Conservation (phyloP, 2,888 invertebrate genomes). For the Seira ritae region DNA sequence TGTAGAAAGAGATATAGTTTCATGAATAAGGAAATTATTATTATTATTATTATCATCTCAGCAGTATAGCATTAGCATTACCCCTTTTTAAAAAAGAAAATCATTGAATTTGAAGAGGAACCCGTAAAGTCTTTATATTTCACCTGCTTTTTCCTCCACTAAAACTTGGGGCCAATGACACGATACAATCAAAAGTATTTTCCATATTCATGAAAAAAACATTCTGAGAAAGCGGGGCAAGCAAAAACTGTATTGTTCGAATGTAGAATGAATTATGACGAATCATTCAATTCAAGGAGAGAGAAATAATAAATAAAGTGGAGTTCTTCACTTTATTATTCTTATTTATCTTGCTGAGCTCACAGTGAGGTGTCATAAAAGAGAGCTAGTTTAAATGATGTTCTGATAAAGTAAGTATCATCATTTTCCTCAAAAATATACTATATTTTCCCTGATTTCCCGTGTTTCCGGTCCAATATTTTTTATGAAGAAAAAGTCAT, state of each 20-base stretch:
- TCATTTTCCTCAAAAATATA: not conserved
- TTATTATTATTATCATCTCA: slow-evolving; percentile 47
- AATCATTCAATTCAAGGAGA: slow-evolving; percentile 17
- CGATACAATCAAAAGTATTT: slow-evolving; percentile 15
- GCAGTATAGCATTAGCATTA: slow-evolving; percentile 23
- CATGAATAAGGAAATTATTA: slow-evolving; percentile 30
- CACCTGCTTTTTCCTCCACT: no score
- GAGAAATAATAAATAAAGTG: not conserved
- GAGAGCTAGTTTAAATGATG: not conserved
- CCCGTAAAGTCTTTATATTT: no score
- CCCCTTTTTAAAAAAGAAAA: no score
- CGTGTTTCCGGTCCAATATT: slow-evolving; percentile 41
- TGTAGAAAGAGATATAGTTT: no score
- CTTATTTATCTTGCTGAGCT: slow-evolving; percentile 33
- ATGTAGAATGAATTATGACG: slow-evolving; percentile 20
- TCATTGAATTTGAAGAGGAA: no score
- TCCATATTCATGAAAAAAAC: slow-evolving; percentile 47
- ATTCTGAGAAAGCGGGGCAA: no score
- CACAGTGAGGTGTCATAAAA: slow-evolving; percentile 34
- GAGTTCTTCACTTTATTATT: not conserved
- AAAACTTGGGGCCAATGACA: slow-evolving; percentile 32
- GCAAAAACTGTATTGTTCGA: no score
- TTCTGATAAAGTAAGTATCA: slow-evolving; percentile 25
- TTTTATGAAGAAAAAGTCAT: not conserved
- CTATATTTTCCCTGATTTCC: slow-evolving; percentile 33